Base-by-base conservation (phyloP, 2,888 invertebrate species). In the Danaus chrysippus region DNA sequence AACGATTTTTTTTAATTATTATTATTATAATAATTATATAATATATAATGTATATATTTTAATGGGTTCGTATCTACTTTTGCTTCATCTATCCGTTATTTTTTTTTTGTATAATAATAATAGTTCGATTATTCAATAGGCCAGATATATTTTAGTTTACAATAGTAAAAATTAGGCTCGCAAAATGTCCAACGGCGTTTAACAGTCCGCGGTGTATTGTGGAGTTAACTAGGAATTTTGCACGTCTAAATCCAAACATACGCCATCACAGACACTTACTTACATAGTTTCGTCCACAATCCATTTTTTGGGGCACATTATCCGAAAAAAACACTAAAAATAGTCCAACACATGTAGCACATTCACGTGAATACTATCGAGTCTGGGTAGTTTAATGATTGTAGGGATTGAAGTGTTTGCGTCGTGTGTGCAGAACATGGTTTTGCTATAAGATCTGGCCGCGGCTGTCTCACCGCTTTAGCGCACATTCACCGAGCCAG, bases 401-500 rank as follows among this genome's bases (percentile, higher is more conserved):
- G 85, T 56, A 89, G 75, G n/a, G 79, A 83, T 59, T 89, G 86
- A 49, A 87, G 74, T 17, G 87, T 87, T 63, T 86, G 86, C 61
- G 84, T 81, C 67, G 75, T 79, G 71, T 83, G 84, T 67, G 87
- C 79, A 63, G 88, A 86, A 70, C 86, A 86, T 68, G 90, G 90
- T 76, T 91, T 91, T 57, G 83, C 89, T 64, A 87, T 76, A 59
- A 83, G 79, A 76, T 87, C 85, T 66, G 87, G 88, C 68, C 87
- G 87, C 78, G 84, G 83, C 42, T 83, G 84, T 65, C 85, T 79
- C 65, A 87, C 83, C 77, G 87, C 87, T 80, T 86, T 76, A 73
- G 87, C 88, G 79, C 88, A 88, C 86, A 88, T 91, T 91, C 91
- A 91, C 91, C 91, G 91, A 79, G 87, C 88, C 83, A 91, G 81